Conservation (phyloP, 2,113 vertebrate species). For the Bungarus multicinctus region DNA sequence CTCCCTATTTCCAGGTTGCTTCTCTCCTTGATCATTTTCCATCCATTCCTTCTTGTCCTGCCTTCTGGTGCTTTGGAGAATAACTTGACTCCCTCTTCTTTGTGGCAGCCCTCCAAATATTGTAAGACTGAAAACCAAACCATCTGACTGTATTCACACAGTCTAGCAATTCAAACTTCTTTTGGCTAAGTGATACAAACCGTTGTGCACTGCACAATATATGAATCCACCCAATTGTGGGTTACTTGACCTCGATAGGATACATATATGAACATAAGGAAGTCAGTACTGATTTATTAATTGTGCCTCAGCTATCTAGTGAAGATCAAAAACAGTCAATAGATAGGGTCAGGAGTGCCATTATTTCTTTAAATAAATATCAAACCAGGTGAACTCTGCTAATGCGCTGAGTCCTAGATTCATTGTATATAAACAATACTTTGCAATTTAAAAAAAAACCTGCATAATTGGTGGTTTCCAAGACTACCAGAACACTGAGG, state of each 20-base stretch:
- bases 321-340: neutral
- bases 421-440: neutral
- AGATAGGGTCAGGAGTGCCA: neutral
- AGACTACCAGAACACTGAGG: neutral
- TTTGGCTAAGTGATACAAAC: neutral
- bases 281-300: neutral
- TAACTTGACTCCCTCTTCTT: neutral
- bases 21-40: neutral
- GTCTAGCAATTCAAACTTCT: neutral
- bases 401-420: neutral
- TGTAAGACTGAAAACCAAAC: neutral
- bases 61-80: neutral
- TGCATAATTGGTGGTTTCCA: neutral
- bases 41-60: neutral
- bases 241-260: neutral
- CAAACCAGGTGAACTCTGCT: neutral
- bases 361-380: neutral
- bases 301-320: neutral
- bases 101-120: neutral
- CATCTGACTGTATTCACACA: neutral
- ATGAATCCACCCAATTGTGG: neutral
- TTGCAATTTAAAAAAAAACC: neutral
- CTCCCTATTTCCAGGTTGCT: neutral
- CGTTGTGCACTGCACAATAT: neutral
- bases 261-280: neutral